phyloP scores from a whole-genome alignment of 2,113 vertebrate species.

The Bubo bubo region DNA sequence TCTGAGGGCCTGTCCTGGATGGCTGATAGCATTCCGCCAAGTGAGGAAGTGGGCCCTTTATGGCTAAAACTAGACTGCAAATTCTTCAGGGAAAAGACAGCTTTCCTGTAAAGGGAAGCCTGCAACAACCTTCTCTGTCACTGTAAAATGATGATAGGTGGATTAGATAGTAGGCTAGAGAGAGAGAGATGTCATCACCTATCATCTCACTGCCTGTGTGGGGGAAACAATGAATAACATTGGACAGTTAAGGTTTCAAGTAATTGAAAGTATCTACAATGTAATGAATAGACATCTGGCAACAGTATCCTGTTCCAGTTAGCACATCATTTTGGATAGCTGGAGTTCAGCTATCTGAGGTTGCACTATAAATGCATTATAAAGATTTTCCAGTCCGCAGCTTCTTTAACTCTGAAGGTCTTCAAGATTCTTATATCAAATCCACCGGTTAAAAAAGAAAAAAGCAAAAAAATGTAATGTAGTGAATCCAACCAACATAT shows the following conservation, averaged over 20 bases:
- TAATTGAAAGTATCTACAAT: neutral
- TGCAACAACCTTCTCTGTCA: neutral
- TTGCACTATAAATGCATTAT: neutral
- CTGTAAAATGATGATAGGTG: neutral
- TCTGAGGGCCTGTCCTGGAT: neutral
- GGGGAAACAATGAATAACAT: neutral
- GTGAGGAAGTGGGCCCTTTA: neutral
- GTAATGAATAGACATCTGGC: slow-evolving; percentile 16
- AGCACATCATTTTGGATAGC: slow-evolving; percentile 2
- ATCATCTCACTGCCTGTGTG: neutral
- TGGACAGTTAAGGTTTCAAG: neutral
- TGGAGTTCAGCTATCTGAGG: neutral
- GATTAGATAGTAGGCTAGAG: neutral
- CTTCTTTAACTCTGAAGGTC: neutral
- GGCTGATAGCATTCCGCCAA: neutral
- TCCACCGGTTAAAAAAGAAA: neutral
- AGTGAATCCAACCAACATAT: slow-evolving; percentile 5
- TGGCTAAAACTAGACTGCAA: neutral
- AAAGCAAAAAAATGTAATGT: neutral
- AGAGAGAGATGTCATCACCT: neutral
- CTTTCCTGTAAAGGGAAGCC: neutral
- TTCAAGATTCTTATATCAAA: neutral
- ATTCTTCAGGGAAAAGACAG: neutral
- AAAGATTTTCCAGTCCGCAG: slow-evolving; percentile 1
- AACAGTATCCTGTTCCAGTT: neutral